Percentiles rank a stretch among this genome's conserved stretches.
phyloP scores from a whole-genome alignment of 2,797 vertebrate genomes.

The Triplophysa yarkandensis region DNA sequence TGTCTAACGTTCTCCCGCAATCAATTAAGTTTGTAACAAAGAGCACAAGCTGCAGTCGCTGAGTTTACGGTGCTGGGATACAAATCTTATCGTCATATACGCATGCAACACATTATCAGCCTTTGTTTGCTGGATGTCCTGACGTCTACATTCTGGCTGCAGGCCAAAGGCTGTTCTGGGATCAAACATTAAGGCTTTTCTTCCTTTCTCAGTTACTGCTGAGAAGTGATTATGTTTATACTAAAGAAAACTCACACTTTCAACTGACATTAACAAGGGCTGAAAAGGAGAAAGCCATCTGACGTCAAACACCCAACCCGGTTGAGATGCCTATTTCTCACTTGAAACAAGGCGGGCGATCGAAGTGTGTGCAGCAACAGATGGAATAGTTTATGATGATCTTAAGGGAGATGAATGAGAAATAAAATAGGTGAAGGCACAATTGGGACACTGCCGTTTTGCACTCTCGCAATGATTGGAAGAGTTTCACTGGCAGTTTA shows the following conservation, averaged over 20 bases:
- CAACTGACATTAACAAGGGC: constrained; percentile 47
- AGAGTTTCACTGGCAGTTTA: constrained; percentile 56
- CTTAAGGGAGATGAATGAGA: constrained; percentile 53
- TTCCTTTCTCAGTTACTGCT: constrained; percentile 40
- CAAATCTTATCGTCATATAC: constrained; percentile 47
- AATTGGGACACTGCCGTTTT: constrained; percentile 72
- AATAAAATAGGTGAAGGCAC: constrained; percentile 78
- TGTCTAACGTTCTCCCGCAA: constrained; percentile 78
- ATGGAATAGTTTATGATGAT: constrained; percentile 13
- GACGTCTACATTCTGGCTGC: constrained; percentile 51
- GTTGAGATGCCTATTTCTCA: constrained; percentile 27
- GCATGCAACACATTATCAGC: constrained; percentile 3
- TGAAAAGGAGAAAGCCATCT: constrained; percentile 56
- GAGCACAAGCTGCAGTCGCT: constrained; percentile 79
- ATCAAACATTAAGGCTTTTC: constrained; percentile 63
- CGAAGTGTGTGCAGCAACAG: constrained; percentile 52
- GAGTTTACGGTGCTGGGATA: constrained; percentile 79
- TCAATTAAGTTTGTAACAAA: constrained; percentile 78
- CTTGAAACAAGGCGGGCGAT: constrained; percentile 10
- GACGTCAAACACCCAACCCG: constrained; percentile 60
- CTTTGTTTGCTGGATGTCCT: constrained; percentile 43
- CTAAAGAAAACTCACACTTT: constrained; percentile 12
- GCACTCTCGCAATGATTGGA: constrained; percentile 65
- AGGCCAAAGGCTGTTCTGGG: constrained; percentile 47
- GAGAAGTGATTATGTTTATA: background rate